Evolutionary conservation across 2,888 invertebrate genomes (phyloP), one percentile per base, ranked within the genome.

Genomic region (Megalurothrips usitatus): DNA sequence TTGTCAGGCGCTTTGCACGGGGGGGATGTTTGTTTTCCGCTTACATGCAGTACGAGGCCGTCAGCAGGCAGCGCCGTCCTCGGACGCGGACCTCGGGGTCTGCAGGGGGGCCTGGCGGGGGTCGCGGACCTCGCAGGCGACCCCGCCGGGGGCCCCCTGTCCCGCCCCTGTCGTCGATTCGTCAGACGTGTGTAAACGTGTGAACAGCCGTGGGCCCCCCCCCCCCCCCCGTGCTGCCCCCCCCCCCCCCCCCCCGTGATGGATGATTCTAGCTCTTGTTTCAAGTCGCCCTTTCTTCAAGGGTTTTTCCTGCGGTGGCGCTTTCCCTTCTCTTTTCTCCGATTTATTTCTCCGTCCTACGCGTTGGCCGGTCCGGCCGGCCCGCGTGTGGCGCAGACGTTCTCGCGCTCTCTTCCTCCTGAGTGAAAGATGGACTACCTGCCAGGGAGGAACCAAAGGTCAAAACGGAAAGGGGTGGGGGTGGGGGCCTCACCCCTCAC

Each of bases 151-250:
- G n/a, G n/a, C n/a, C n/a, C n/a, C 63, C 63, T 63, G 63, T 19
- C 19, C 63, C 68, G 19, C 52, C 14, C 23, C 23, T 68, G 68
- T 68, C 68, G 23, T 12, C 23, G 68, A 75, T 75, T 23, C 23
- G 26, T 75, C 68, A 75, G 68, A 75, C 68, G 23, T 68, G 68
- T n/a, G 68, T 23, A 68, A 63, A 68, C 68, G 68, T 75, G 68
- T 26, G 68, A 68, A 68, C 68, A 75, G 68, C 11, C 26, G 10
- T 12, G 68, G 23, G 68, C 68, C 68, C 68, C 68, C 8, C 68
- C 68, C n/a, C 63, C 4, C 63, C n/a, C 63, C 63, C 63, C 63
- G 19, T 19, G 6, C 14, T 63, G 63, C 63, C 9, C 19, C 14
- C 19, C 19, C 19, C 68, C 68, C 23, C 6, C 23, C 68, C 68